Evolutionary conservation across 2,888 invertebrate genomes (phyloP).

Genomic region (Aspidiotus rigidus): DNA sequence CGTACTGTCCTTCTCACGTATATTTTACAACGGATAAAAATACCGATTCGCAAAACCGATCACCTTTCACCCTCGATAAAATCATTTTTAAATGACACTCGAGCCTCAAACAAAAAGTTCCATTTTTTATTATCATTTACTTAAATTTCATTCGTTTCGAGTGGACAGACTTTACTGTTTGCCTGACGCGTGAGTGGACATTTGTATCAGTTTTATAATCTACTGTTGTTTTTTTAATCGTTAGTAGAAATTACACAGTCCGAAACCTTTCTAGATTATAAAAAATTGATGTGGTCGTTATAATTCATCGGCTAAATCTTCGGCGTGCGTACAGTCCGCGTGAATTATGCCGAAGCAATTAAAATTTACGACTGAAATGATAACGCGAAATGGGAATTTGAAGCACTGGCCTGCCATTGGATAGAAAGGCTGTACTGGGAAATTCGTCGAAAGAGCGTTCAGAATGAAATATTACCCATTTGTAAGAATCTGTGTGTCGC

Average conservation of each 20-base stretch:
- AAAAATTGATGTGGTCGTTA: constrained; percentile 2
- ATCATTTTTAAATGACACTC: constrained; percentile 1
- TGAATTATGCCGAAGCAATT: not conserved
- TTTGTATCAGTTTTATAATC: not conserved
- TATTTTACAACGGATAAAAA: not conserved
- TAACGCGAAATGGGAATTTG: not conserved
- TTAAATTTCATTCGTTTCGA: too few species aligned
- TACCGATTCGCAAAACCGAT: not conserved
- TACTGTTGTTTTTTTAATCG: not conserved
- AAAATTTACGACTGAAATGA: constrained; percentile 1
- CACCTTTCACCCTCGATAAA: not conserved
- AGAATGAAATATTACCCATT: too few species aligned
- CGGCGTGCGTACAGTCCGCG: not conserved
- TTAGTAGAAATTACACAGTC: not conserved
- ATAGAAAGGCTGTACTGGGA: too few species aligned
- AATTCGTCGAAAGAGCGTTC: too few species aligned
- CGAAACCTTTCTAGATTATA: not conserved
- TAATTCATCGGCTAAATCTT: constrained; percentile 1
- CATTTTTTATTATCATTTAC: not conserved
- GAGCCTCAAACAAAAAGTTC: not conserved
- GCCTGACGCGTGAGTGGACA: too few species aligned
- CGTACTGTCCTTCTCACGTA: not conserved
- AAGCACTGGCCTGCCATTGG: too few species aligned
- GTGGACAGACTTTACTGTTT: too few species aligned
- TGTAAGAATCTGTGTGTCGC: too few species aligned